phyloP scores from a whole-genome alignment of 2,113 vertebrate genomes.

The Labeo rohita region DNA sequence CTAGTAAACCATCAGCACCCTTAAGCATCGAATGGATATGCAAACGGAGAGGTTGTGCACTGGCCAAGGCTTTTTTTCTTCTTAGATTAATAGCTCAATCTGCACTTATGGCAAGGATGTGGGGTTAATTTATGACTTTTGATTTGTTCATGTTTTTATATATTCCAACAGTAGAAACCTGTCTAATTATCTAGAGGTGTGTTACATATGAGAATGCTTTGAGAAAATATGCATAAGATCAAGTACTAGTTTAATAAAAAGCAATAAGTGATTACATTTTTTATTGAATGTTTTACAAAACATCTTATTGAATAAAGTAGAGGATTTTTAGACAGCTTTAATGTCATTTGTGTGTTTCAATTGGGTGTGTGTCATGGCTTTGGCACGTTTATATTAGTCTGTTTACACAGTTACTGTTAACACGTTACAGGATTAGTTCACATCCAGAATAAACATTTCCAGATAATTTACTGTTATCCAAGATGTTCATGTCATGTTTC shows the following conservation, averaged over 20 bases:
- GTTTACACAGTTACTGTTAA: constrained; percentile 1
- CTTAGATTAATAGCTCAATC: constrained; percentile 48
- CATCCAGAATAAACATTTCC: no score
- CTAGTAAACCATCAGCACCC: constrained; percentile 59
- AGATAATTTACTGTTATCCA: no score
- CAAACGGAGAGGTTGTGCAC: constrained; percentile 39
- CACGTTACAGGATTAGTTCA: neutral
- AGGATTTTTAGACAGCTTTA: constrained; percentile 75
- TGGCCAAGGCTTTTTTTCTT: constrained; percentile 31
- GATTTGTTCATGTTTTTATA: constrained; percentile 70
- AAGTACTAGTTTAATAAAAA: constrained; percentile 74
- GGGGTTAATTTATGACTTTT: constrained; percentile 59
- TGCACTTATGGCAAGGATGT: constrained; percentile 63
- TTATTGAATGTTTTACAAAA: constrained; percentile 84
- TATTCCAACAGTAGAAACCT: constrained; percentile 68
- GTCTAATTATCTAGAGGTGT: constrained; percentile 71
- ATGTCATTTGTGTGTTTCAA: constrained; percentile 43
- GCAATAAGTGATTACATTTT: constrained; percentile 81
- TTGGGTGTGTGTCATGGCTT: constrained; percentile 31
- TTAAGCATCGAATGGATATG: constrained; percentile 49
- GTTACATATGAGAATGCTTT: constrained; percentile 72
- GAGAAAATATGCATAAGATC: constrained; percentile 76
- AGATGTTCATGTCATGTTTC: no score
- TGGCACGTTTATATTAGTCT: neutral
- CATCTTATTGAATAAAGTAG: constrained; percentile 82